Evolutionary conservation across 2,888 invertebrate genomes (phyloP).

Genomic region (Noctua comes): DNA sequence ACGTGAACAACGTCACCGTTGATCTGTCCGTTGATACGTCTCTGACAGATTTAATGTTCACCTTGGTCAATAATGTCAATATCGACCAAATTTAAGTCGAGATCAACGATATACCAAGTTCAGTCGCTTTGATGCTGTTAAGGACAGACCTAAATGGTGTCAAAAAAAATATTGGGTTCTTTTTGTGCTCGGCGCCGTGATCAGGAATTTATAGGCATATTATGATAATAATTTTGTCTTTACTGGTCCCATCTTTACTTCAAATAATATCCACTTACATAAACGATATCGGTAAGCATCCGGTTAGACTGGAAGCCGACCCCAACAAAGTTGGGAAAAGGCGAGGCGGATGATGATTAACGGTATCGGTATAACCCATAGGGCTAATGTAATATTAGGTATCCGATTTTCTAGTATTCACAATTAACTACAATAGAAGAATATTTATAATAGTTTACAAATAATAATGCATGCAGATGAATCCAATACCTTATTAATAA

Average conservation of each 20-base stretch:
- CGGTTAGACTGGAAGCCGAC: no score
- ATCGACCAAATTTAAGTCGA: not conserved
- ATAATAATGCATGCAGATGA: no score
- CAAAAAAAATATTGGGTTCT: not conserved
- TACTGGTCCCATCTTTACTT: not conserved
- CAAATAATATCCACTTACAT: not conserved
- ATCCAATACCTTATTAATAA: not conserved
- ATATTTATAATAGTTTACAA: not conserved
- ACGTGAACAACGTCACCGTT: no score
- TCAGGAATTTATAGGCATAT: not conserved
- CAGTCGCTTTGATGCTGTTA: slow-evolving; percentile 12
- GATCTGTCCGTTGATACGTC: no score
- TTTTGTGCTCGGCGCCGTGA: slow-evolving; percentile 28
- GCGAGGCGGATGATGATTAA: no score
- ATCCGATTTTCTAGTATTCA: not conserved
- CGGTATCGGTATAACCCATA: not conserved
- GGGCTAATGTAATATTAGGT: not conserved
- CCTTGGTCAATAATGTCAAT: not conserved
- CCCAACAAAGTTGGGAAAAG: no score
- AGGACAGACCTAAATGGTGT: not conserved
- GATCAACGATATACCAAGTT: not conserved
- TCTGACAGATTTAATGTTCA: not conserved
- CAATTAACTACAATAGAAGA: not conserved
- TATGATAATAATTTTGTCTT: not conserved
- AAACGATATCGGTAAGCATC: not conserved